Percentiles rank a stretch among this genome's conserved stretches.
Evolutionary conservation across 2,888 invertebrate species (phyloP).

Genomic region (Halictus quadricinctus): DNA sequence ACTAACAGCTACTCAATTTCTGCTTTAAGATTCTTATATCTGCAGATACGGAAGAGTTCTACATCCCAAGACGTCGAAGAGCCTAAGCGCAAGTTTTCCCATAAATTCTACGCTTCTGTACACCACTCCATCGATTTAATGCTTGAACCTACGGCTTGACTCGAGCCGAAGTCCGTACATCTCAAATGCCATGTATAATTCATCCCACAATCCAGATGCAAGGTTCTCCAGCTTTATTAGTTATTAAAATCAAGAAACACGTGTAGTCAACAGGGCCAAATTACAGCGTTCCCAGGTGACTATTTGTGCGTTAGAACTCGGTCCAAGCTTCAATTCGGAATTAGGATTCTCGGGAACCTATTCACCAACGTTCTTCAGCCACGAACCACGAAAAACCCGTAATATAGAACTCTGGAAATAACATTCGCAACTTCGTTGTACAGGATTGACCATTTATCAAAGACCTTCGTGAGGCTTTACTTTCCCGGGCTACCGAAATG

Average conservation of each 20-base stretch:
- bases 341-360: background rate
- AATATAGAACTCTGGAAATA: background rate
- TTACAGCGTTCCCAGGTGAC: background rate
- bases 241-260: constrained; percentile 3
- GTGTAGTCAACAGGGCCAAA: constrained; percentile 2
- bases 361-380: background rate
- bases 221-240: background rate
- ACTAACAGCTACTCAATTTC: background rate
- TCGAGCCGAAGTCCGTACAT: background rate
- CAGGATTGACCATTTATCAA: background rate
- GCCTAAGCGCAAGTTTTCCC: background rate
- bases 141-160: background rate
- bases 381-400: background rate
- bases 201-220: background rate
- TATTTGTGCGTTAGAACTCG: background rate
- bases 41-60: background rate
- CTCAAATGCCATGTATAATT: background rate
- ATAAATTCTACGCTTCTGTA: background rate
- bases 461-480: background rate
- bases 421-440: background rate
- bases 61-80: too few relatives aligned
- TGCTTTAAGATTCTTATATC: background rate
- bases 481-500: background rate
- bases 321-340: background rate
- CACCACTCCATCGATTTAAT: background rate